phyloP scores from a whole-genome alignment of 2,888 invertebrate genomes.

The Leuctra nigra region DNA sequence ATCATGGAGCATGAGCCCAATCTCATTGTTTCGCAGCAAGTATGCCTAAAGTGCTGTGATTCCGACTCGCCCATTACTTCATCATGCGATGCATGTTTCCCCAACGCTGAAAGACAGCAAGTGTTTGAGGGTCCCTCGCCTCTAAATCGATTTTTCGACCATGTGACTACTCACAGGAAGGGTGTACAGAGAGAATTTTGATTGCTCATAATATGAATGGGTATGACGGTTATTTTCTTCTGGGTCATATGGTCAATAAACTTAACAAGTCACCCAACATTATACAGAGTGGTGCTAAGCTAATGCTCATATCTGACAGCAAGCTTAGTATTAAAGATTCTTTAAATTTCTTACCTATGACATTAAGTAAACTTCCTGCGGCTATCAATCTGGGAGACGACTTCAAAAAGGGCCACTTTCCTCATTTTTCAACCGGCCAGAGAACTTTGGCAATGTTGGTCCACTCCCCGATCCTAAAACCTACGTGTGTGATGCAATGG shows the following conservation, averaged over 20 bases:
- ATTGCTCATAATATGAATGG: too few species aligned
- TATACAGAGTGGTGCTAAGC: conserved; percentile 30
- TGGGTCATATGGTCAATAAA: neutral
- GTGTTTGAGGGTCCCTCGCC: neutral
- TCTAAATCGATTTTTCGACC: neutral
- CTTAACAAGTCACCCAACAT: conserved; percentile 24
- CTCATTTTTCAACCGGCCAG: conserved; percentile 32
- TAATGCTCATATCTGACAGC: conserved; percentile 35
- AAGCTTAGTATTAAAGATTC: conserved; percentile 33
- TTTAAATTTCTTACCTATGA: conserved; percentile 34
- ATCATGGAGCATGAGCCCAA: neutral
- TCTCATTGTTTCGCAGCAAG: too few species aligned
- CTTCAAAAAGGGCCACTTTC: conserved; percentile 32
- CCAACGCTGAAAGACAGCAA: neutral
- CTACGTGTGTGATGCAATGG: conserved; percentile 31
- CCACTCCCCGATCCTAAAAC: conserved; percentile 26
- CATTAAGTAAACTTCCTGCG: conserved; percentile 31
- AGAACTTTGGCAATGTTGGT: conserved; percentile 31
- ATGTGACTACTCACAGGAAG: too few species aligned
- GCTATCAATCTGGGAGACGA: conserved; percentile 30
- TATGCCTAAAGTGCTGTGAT: neutral
- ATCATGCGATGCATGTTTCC: neutral
- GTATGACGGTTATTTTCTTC: neutral
- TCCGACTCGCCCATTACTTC: neutral
- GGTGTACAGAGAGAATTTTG: neutral